Conservation (phyloP, 2,888 invertebrate genomes). For the Ophion costatus region DNA sequence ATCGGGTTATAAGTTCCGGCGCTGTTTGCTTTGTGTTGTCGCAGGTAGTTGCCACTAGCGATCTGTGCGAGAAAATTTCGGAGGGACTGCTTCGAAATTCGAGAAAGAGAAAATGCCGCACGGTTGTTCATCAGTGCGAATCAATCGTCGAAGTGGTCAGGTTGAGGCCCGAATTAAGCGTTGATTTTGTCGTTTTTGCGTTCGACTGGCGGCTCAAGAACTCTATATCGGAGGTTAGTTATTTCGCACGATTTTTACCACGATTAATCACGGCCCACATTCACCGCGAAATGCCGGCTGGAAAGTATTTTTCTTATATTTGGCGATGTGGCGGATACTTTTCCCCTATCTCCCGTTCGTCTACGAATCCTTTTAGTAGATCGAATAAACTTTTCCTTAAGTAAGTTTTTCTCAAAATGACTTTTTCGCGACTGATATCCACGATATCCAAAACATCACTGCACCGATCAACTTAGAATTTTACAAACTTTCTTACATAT, state of each 20-base stretch:
- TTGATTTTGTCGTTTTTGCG: conserved; percentile 80
- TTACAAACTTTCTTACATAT: no score
- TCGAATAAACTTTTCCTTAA: neutral
- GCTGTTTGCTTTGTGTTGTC: conserved; percentile 40
- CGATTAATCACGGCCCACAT: neutral
- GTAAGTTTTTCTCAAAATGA: neutral
- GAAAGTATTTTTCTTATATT: neutral
- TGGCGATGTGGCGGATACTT: neutral
- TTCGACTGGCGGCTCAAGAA: conserved; percentile 75
- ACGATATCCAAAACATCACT: no score
- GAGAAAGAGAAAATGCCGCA: conserved; percentile 70
- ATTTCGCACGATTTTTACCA: neutral
- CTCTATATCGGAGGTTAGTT: conserved; percentile 74
- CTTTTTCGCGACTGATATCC: no score
- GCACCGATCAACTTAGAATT: no score
- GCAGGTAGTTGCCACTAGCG: conserved; percentile 76
- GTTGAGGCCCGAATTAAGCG: conserved; percentile 68
- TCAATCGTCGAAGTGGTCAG: conserved; percentile 72
- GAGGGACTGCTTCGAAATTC: conserved; percentile 73
- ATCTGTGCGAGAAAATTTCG: conserved; percentile 75
- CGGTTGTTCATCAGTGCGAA: conserved; percentile 78
- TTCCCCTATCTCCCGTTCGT: neutral
- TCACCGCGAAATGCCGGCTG: conserved; percentile 30
- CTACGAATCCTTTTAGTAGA: neutral
- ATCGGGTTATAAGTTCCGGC: conserved; percentile 12